These are phyloP conservation scores for Mimachlamys varia DNA, from an alignment of 2,888 invertebrate genomes.

Conservation along the genomic window DNA sequence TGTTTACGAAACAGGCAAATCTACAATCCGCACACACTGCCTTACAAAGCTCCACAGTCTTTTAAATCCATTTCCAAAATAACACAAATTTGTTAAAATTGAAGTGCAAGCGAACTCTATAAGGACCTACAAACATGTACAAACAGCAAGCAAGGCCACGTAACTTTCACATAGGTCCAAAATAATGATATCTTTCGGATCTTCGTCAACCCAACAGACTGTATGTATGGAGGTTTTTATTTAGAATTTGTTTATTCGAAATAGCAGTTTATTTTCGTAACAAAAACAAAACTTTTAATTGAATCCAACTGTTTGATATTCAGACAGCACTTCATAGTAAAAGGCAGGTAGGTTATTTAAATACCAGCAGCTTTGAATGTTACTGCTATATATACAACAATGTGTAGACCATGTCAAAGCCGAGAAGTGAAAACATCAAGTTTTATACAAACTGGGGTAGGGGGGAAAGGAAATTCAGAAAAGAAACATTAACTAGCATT, in stretches of 20 bases:
- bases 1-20: neutral
- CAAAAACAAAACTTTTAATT: neutral
- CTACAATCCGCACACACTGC: neutral
- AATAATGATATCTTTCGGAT: neutral
- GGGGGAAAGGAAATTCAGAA: neutral
- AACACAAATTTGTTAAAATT: conserved; percentile 10
- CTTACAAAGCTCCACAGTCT: neutral
- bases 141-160: conserved; percentile 30
- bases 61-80: neutral
- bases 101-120: neutral
- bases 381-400: conserved; percentile 16
- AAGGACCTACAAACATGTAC: conserved; percentile 23
- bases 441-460: conserved; percentile 26
- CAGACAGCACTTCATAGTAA: neutral
- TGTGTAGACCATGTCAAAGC: conserved; percentile 28
- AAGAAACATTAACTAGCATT: neutral
- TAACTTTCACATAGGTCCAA: neutral
- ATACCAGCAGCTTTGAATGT: neutral
- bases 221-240: neutral
- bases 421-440: conserved; percentile 27
- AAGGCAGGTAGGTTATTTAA: neutral
- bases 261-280: neutral
- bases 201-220: neutral
- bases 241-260: neutral
- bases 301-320: neutral